A percentile compares a stretch with the other conserved stretches of the same genome.
These are phyloP conservation scores for Drosophila mayri DNA, from an alignment of 1,140 invertebrate genomes.

Conservation along the genomic window DNA sequence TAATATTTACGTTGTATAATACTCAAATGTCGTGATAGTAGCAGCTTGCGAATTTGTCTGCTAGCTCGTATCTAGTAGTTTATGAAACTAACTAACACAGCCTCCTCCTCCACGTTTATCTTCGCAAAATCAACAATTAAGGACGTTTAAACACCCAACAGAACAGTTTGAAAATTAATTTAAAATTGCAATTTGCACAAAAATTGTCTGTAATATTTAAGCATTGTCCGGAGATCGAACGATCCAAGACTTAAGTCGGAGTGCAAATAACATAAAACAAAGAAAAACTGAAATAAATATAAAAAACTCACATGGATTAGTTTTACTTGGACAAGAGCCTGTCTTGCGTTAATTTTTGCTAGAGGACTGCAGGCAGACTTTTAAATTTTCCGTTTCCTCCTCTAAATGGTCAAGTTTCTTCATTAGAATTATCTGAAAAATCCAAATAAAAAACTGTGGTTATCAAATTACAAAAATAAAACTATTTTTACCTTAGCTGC, in stretches of 20 bases:
- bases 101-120: conserved; percentile 19
- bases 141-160: conserved; percentile 2
- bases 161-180: conserved; percentile 40
- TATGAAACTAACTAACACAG: conserved; percentile 32
- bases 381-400: conserved; percentile 87
- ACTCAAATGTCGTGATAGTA: conserved; percentile 83
- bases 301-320: conserved; percentile 14
- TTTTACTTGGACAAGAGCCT: neutral
- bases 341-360: neutral
- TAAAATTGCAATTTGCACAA: conserved; percentile 50
- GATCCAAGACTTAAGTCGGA: conserved; percentile 56
- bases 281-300: conserved; percentile 51
- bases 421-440: conserved; percentile 89
- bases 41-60: conserved; percentile 68
- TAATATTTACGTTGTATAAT: conserved; percentile 71
- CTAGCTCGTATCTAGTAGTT: conserved; percentile 66
- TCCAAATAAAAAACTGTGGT: neutral
- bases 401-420: conserved; percentile 92
- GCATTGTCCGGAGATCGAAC: conserved; percentile 48
- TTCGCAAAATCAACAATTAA: conserved; percentile 17
- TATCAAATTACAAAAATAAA: neutral
- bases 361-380: conserved; percentile 41
- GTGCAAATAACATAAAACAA: conserved; percentile 58
- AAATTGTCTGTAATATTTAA: conserved; percentile 69
- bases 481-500: conserved; percentile 88